phyloP scores from a whole-genome alignment of 2,797 vertebrate species.

The Chaunax sp. region DNA sequence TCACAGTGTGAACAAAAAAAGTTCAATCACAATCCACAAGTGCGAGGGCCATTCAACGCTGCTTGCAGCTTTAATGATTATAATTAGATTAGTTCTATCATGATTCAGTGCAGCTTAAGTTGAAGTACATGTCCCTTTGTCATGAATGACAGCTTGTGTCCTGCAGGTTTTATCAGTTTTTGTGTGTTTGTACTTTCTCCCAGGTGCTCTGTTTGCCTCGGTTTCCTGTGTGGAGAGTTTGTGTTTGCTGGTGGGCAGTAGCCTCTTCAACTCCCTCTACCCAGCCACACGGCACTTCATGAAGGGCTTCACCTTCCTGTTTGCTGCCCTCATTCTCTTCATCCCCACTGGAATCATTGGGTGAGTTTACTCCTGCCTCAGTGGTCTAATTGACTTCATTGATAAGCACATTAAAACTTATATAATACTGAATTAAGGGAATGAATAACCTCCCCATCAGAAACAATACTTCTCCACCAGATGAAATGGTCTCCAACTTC shows the following conservation, averaged over 20 bases:
- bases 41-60: too few species aligned
- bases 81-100: too few species aligned
- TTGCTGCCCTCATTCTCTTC: constrained; percentile 89
- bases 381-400: background rate
- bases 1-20: too few species aligned
- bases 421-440: too few species aligned
- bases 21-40: too few species aligned
- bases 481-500: too few species aligned
- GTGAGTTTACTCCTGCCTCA: constrained; percentile 75
- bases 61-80: too few species aligned
- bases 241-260: constrained; percentile 86
- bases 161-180: background rate
- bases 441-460: too few species aligned
- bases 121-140: background rate
- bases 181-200: constrained; percentile 35
- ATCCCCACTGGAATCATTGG: constrained; percentile 89
- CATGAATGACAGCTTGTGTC: background rate
- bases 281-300: constrained; percentile 91
- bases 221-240: constrained; percentile 91
- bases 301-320: constrained; percentile 94
- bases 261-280: constrained; percentile 92
- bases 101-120: background rate
- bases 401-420: background rate
- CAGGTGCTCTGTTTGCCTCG: constrained; percentile 92
- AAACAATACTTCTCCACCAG: too few species aligned